Evolutionary conservation across 2,888 invertebrate genomes (phyloP).

Genomic region (Crepidodera aurea): DNA sequence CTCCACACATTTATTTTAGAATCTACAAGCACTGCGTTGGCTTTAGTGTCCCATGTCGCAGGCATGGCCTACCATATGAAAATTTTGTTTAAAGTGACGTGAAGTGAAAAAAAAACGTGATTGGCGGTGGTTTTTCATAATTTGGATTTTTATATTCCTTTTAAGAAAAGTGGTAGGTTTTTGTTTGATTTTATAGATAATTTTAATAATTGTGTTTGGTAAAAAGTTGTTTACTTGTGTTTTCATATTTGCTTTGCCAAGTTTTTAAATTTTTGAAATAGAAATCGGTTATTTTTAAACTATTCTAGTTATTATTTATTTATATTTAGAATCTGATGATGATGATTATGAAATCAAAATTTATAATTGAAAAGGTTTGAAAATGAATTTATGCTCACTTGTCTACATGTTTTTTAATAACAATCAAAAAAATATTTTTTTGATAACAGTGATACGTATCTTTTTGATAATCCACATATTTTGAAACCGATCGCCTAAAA

Average conservation of each 20-base stretch:
- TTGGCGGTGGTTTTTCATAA: neutral
- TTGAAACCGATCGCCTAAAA: no score
- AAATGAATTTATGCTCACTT: no score
- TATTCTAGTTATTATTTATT: neutral
- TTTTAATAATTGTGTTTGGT: neutral
- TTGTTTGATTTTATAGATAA: neutral
- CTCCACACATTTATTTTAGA: constrained; percentile 22
- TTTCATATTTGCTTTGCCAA: neutral
- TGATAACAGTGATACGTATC: no score
- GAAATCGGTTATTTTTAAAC: constrained; percentile 1
- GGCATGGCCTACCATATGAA: constrained; percentile 2
- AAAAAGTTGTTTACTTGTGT: constrained; percentile 12
- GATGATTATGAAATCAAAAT: neutral
- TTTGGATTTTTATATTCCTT: neutral
- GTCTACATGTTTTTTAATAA: no score
- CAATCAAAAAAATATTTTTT: no score
- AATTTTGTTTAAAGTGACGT: neutral
- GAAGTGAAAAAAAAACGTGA: neutral
- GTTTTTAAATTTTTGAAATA: neutral
- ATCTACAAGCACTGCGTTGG: constrained; percentile 8
- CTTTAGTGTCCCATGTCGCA: constrained; percentile 7
- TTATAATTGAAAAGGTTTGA: neutral
- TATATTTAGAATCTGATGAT: neutral
- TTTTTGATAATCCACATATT: no score
- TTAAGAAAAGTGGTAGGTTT: neutral